Evolutionary conservation across 30 jellyfish, hydroid and myxozoan genomes (phyloP).

Genomic region (Aurelia coerulea): DNA sequence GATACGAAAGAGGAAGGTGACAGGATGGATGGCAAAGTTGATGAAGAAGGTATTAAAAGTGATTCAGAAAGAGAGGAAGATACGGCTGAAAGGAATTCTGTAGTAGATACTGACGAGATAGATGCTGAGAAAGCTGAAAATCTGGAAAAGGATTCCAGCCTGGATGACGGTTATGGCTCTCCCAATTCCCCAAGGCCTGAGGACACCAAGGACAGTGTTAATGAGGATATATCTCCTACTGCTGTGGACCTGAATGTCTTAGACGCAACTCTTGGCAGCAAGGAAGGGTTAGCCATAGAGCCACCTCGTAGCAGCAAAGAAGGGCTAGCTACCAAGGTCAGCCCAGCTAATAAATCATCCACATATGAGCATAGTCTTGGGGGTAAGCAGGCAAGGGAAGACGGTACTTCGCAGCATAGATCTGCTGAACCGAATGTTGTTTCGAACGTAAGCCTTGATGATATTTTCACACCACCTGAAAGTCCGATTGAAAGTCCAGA

Average conservation of each 20-base stretch:
- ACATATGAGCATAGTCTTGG: background rate
- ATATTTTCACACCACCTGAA: slow-evolving; percentile 49
- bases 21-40: background rate
- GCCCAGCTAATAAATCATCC: background rate
- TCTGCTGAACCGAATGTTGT: background rate
- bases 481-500: slow-evolving; percentile 59
- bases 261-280: background rate
- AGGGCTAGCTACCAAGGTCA: background rate
- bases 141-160: background rate
- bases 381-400: background rate
- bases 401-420: background rate
- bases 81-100: background rate
- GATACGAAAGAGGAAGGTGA: background rate
- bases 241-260: background rate
- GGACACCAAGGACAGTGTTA: background rate
- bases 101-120: background rate
- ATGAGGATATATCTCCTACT: background rate
- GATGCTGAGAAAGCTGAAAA: background rate
- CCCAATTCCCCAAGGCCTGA: background rate
- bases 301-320: background rate
- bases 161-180: background rate
- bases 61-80: background rate
- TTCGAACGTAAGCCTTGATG: slow-evolving; percentile 22
- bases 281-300: background rate
- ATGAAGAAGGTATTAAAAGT: background rate